Evolutionary conservation across 2,797 vertebrate species (phyloP), one percentile per base, ranked within the genome.

Genomic region (Enoplosus armatus): DNA sequence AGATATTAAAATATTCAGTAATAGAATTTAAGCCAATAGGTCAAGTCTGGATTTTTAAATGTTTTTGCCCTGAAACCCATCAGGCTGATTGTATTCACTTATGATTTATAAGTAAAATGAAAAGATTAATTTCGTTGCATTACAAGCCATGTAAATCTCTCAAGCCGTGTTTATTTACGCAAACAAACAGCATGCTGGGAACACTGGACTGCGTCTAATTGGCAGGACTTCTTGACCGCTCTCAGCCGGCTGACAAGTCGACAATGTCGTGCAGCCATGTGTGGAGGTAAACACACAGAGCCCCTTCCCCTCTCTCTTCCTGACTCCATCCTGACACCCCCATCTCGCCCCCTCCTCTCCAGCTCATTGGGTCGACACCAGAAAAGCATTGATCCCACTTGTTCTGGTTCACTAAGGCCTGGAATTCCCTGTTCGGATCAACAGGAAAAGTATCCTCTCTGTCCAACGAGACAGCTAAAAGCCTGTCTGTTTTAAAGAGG

Each of bases 341-440:
- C 50, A 16, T 47, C 73, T 45, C 54, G 31, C 72, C 71, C 63
- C 68, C 47, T 71, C 65, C 48, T 73, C 89, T 83, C 47, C 71
- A 77, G 67, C 84, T 87, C 67, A 75, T 27, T 71, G 83, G 75
- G 56, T 80, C 14, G 53, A 72, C n/a, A 60, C 72, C 77, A 75
- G 70, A 77, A 70, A 88, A 77, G 88, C 77, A 54, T 45, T 91
- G 91, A 89, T 93, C 91, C 91, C 64, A 82, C 91, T 91, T 80
- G 94, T 94, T 95, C 93, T 80, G 93, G 94, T 90, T 95, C 93
- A 94, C 69, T 86, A 84, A 87, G 29, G 77, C 78, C 89, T 89
- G 91, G 91, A 92, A 93, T 93, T 90, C 91, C 80, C 74, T 58
- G 43, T 85, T 83, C 58, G 74, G 79, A 94, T 89, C 87, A 90